These are phyloP conservation scores for Drymodes brunneopygia DNA, from an alignment of 2,113 vertebrate species.

Conservation along the genomic window DNA sequence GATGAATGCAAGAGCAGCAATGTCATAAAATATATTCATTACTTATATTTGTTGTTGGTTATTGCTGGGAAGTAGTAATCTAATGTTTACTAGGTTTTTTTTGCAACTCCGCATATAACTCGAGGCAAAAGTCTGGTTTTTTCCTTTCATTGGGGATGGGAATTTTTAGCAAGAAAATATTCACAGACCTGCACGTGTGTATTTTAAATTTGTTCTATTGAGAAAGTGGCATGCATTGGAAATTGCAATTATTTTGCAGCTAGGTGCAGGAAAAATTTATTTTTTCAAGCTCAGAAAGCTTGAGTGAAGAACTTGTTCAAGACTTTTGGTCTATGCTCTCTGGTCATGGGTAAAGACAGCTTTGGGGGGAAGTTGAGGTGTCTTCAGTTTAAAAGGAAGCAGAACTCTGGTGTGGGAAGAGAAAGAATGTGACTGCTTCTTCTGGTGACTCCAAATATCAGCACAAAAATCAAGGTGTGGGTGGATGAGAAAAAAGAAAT, in stretches of 20 bases:
- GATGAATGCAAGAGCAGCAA: neutral
- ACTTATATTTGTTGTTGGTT: neutral
- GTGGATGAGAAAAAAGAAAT: neutral
- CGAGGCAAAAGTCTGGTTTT: neutral
- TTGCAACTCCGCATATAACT: neutral
- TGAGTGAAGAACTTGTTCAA: neutral
- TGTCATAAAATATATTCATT: conserved; percentile 43
- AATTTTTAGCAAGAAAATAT: neutral
- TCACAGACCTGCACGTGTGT: rapidly evolving
- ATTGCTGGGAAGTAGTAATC: neutral
- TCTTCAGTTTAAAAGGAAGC: neutral
- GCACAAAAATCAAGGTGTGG: neutral
- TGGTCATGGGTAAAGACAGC: neutral
- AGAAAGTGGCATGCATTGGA: neutral
- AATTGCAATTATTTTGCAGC: neutral
- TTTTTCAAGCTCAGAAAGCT: neutral
- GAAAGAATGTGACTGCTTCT: neutral
- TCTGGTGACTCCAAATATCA: neutral
- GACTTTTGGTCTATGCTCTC: neutral
- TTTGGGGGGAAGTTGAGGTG: neutral
- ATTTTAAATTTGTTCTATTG: neutral
- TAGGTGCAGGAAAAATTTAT: neutral
- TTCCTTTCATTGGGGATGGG: neutral
- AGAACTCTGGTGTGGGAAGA: neutral
- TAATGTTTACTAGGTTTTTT: neutral